Evolutionary conservation across 2,113 vertebrate genomes (phyloP), one percentile per base, ranked within the genome.

Genomic region (Ploceus nigricollis): DNA sequence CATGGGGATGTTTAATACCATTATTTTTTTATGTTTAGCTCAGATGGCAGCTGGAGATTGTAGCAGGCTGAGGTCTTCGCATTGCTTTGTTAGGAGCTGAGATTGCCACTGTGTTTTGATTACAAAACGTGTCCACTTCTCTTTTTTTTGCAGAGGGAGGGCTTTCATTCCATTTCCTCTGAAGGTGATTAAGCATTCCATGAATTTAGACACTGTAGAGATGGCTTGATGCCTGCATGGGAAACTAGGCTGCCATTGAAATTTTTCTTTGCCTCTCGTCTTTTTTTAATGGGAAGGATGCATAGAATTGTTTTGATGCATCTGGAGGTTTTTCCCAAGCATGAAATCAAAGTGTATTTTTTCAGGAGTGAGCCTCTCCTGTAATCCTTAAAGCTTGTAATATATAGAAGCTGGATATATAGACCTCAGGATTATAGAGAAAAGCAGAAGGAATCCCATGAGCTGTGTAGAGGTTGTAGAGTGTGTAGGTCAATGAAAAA

Each of bases 211-310:
- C 50, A 12, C 54, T 42, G 18, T 42, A 73, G 78, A 1, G 1
- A 27, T 90, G 53, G 20, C 23, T 78, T 87, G 47, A 44, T 64
- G 39, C 23, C 35, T 76, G 66, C 3, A 28, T 58, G 15, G 50
- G 39, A 48, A 80, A 19, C 13, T 17, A n/a, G 27, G 6, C 45
- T 75, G 44, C 19, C 15, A 4, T 2, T 72, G 33, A 50, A 27
- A 28, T 58, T 22, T 33, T 20, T 23, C 13, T 81, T 31, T 47
- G 4, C 1, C 0, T 19, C 3, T 37, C 50, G 37, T 21, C 10
- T 31, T 57, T 31, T 51, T 53, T 30, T 10, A 1, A 11, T 10
- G 25, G 51, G 15, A 40, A 45, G n/a, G 44, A 27, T 40, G 9
- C 20, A 7, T 4, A 48, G 40, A 51, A 25, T 40, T 85, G 56